A percentile compares a stretch with the other conserved stretches of the same genome.
phyloP scores from a whole-genome alignment of 2,888 invertebrate genomes.

The Mechanitis messenoides region DNA sequence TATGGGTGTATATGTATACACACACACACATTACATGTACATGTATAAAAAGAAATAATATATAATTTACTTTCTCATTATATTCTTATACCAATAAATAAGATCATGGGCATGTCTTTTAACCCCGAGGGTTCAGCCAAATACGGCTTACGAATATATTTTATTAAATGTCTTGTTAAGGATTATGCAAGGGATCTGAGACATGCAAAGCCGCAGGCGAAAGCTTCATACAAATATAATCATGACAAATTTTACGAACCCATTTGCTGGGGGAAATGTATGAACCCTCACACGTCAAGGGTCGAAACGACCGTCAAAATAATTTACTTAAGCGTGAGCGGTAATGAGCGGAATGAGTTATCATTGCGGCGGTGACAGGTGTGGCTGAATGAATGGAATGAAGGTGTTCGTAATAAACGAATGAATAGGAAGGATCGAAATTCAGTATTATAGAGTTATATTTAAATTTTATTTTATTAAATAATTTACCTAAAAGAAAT shows the following conservation, averaged over 20 bases:
- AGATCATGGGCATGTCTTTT: background rate
- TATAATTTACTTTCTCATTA: no score
- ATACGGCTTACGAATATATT: constrained; percentile 2
- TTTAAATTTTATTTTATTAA: no score
- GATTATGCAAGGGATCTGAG: constrained; percentile 7
- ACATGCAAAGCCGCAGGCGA: constrained; percentile 6
- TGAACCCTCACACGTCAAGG: constrained; percentile 27
- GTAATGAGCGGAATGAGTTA: constrained; percentile 39
- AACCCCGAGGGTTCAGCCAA: background rate
- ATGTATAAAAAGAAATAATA: no score
- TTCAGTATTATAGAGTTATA: no score
- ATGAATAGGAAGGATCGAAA: background rate
- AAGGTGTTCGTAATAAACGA: background rate
- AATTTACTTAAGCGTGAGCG: constrained; percentile 41
- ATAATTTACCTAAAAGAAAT: no score
- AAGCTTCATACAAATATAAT: constrained; percentile 20
- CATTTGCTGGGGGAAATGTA: constrained; percentile 29
- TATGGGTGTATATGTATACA: no score
- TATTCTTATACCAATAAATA: no score
- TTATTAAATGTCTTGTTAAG: constrained; percentile 7
- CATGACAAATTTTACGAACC: constrained; percentile 36
- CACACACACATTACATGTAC: no score
- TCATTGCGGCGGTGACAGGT: constrained; percentile 28
- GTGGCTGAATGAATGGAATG: constrained; percentile 17
- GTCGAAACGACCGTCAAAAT: constrained; percentile 37